These are phyloP conservation scores for Globia sparganii DNA, from an alignment of 2,888 invertebrate species.

Conservation along the genomic window DNA sequence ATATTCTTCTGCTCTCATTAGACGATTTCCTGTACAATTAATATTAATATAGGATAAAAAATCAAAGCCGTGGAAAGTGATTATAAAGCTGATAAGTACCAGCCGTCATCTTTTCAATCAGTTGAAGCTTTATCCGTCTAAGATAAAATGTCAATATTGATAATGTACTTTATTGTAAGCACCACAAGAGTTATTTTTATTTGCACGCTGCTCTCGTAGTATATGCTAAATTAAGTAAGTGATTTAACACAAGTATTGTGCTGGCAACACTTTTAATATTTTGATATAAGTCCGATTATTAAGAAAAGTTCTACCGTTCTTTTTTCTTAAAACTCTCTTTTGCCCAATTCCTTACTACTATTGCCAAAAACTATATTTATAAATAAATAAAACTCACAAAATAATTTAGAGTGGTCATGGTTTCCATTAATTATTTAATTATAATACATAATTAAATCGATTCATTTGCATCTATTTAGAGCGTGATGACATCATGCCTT, in stretches of 20 bases:
- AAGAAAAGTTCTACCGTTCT: not conserved
- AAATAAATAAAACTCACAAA: conserved; percentile 42
- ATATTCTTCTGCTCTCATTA: conserved; percentile 24
- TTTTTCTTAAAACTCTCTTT: conserved; percentile 7
- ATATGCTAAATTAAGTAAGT: conserved; percentile 46
- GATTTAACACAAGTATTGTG: conserved; percentile 25
- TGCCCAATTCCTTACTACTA: not conserved
- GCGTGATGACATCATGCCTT: conserved; percentile 62
- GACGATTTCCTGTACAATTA: conserved; percentile 36
- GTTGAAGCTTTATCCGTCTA: conserved; percentile 39
- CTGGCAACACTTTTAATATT: conserved; percentile 17
- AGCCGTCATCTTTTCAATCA: conserved; percentile 55
- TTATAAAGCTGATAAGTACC: conserved; percentile 47
- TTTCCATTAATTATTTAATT: conserved; percentile 64
- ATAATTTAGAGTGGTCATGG: conserved; percentile 58
- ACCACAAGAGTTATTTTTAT: not conserved
- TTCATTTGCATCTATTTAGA: conserved; percentile 65
- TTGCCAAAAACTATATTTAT: conserved; percentile 15
- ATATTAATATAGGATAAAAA: conserved; percentile 37
- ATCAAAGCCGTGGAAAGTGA: conserved; percentile 48
- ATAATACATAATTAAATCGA: conserved; percentile 62
- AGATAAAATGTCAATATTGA: conserved; percentile 15
- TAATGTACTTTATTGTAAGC: conserved; percentile 4
- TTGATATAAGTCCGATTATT: not conserved
- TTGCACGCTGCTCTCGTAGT: conserved; percentile 21